Evolutionary conservation across 30 jellyfish, hydroid and myxozoan species (phyloP).

Genomic region (Chrysaora quinquecirrha): DNA sequence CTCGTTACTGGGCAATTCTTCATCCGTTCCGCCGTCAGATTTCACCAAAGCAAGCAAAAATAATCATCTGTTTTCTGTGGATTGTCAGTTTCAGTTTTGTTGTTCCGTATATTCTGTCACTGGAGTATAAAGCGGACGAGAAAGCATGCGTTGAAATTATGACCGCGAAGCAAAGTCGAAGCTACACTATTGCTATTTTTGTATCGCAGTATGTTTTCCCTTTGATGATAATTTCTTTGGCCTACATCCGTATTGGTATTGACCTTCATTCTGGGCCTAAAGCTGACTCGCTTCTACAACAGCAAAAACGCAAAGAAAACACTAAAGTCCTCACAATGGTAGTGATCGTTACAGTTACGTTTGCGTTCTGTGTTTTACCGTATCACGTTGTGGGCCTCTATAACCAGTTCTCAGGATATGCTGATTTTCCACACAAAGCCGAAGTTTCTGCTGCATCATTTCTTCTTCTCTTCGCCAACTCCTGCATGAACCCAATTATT

Average conservation of each 20-base stretch:
- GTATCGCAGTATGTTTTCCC: conserved; percentile 91
- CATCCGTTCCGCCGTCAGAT: conserved; percentile 94
- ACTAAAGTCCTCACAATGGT: conserved; percentile 86
- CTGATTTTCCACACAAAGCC: conserved; percentile 36
- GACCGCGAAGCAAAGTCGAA: conserved; percentile 70
- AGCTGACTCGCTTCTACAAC: conserved; percentile 53
- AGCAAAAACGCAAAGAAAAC: conserved; percentile 78
- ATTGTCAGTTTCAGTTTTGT: conserved; percentile 80
- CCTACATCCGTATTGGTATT: conserved; percentile 71
- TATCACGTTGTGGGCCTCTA: conserved; percentile 78
- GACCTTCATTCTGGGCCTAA: conserved; percentile 67
- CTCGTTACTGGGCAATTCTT: conserved; percentile 96
- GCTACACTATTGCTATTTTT: conserved; percentile 85
- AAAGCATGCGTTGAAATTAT: conserved; percentile 62
- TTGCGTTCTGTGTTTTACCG: conserved; percentile 90
- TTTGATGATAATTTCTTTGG: conserved; percentile 68
- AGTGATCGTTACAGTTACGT: conserved; percentile 83
- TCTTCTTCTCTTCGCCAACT: conserved; percentile 76
- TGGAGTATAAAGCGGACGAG: conserved; percentile 38
- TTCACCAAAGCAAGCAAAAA: conserved; percentile 78
- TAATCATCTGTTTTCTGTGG: conserved; percentile 82
- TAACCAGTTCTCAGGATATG: conserved; percentile 58
- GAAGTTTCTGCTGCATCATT: conserved; percentile 55
- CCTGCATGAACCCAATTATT: conserved; percentile 88
- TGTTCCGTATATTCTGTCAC: conserved; percentile 80